phyloP scores from a whole-genome alignment of 30 jellyfish, hydroid and myxozoan species.

The Cassiopea andromeda region DNA sequence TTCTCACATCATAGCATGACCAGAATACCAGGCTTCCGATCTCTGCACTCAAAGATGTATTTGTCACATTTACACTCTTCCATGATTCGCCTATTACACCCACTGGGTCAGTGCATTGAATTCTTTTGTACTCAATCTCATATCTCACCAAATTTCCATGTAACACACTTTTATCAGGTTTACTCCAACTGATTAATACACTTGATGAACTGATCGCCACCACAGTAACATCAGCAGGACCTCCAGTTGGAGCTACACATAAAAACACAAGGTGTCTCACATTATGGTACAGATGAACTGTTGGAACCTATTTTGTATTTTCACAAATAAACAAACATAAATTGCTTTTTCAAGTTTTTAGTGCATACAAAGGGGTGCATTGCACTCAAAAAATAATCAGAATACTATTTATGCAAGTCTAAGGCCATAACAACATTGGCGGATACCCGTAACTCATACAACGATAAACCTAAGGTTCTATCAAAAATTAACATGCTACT shows the following conservation, averaged over 20 bases:
- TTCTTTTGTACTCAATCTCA: neutral
- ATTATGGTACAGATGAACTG: no score
- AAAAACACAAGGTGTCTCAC: neutral
- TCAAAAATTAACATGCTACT: no score
- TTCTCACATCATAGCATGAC: constrained; percentile 47
- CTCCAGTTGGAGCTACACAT: constrained; percentile 39
- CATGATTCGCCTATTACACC: neutral
- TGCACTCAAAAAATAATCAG: no score
- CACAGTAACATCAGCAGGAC: constrained; percentile 8
- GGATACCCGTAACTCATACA: no score
- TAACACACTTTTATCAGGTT: neutral
- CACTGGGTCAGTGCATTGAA: constrained; percentile 23
- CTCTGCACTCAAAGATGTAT: neutral
- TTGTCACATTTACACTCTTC: neutral
- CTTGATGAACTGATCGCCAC: constrained; percentile 12
- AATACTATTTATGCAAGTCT: no score
- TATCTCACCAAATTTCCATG: constrained; percentile 38
- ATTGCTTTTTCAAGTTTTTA: no score
- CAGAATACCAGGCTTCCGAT: constrained; percentile 8
- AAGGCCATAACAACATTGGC: no score
- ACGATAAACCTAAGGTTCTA: no score
- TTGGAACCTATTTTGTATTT: no score
- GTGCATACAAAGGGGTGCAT: no score
- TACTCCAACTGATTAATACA: constrained; percentile 14
- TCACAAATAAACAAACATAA: no score